These are phyloP conservation scores for Urocyon cinereoargenteus DNA, from an alignment of 2,797 vertebrate genomes.

Conservation along the genomic window DNA sequence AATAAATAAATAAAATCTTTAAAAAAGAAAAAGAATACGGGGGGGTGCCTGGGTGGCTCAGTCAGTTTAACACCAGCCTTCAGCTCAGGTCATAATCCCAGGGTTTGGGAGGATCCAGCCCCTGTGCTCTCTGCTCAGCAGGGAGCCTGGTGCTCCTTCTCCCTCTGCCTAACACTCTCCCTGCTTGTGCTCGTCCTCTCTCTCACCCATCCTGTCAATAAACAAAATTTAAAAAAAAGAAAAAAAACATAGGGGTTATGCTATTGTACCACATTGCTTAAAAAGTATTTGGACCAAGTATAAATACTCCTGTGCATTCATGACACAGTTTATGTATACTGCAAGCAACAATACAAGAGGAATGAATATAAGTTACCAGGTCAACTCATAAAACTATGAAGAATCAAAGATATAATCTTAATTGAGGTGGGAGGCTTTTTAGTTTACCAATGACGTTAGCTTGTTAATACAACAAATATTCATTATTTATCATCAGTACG, in stretches of 20 bases:
- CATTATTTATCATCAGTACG: not conserved
- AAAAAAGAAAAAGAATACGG: no score
- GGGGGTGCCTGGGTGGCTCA: no score
- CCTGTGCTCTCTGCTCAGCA: no score
- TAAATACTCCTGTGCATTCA: not conserved
- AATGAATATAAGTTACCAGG: not conserved
- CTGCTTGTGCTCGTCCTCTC: no score
- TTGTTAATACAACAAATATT: not conserved
- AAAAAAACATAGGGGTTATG: not conserved
- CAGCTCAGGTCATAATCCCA: no score
- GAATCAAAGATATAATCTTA: not conserved
- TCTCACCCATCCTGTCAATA: no score
- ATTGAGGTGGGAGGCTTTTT: not conserved
- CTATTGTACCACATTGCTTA: not conserved
- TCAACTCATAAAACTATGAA: conserved; percentile 6
- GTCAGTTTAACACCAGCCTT: no score
- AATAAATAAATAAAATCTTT: no score
- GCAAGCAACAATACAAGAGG: not conserved
- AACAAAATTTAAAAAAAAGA: no score
- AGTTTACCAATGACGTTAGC: not conserved
- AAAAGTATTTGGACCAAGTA: not conserved
- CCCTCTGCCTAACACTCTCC: no score
- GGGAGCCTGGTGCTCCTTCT: no score
- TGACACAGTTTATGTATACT: not conserved
- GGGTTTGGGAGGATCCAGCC: no score